Conservation (phyloP, 2,797 vertebrate species). For the Oryzias dopingdopingensis region DNA sequence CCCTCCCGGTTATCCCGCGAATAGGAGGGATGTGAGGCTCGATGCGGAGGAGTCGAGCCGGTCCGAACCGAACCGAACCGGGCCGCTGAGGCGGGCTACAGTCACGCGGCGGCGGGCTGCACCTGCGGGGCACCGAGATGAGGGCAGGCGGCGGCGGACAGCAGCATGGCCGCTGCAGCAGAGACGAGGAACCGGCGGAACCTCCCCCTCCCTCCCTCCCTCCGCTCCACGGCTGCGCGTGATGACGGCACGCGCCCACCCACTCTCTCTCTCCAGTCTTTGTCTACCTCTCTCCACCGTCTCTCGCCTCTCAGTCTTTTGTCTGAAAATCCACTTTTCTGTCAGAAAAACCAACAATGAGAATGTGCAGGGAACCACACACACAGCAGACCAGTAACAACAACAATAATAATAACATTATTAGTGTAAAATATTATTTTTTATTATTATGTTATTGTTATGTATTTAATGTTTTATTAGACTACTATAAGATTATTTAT, state of each 20-base stretch:
- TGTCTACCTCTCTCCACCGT: constrained; percentile 31
- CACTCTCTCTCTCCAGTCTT: background rate
- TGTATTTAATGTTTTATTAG: no score
- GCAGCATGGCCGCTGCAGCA: constrained; percentile 72
- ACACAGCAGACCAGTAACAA: no score
- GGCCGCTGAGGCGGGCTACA: constrained; percentile 20
- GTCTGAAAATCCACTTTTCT: constrained; percentile 7
- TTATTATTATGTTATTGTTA: no score
- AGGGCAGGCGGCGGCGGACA: constrained; percentile 43
- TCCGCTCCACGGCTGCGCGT: constrained; percentile 30
- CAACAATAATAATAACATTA: no score
- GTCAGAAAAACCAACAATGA: no score
- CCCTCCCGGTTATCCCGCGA: background rate
- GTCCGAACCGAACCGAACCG: constrained; percentile 11
- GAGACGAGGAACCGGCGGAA: constrained; percentile 51
- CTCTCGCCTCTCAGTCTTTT: constrained; percentile 19
- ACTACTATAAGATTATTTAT: no score
- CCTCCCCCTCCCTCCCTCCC: constrained; percentile 13
- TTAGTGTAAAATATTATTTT: no score
- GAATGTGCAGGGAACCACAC: no score
- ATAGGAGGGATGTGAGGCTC: constrained; percentile 10
- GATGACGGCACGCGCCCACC: constrained; percentile 20
- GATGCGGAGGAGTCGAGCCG: constrained; percentile 3
- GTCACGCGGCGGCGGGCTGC: constrained; percentile 21
- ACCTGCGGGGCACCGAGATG: constrained; percentile 46